Base-by-base conservation (phyloP, 2,888 invertebrate genomes). In the Drosophila birchii region DNA sequence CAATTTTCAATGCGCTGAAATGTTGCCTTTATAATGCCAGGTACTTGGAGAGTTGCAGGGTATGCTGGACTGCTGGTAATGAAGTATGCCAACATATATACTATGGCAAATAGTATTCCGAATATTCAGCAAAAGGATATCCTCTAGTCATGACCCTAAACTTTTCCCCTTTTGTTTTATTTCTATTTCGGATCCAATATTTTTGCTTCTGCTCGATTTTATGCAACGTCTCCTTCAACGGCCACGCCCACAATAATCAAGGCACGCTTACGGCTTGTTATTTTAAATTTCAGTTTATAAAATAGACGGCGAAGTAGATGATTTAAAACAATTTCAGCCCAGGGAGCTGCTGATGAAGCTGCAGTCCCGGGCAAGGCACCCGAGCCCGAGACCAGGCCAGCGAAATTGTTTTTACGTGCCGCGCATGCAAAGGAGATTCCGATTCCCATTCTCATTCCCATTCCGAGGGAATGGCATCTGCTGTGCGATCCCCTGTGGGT, bases 351-450 rank as follows among this genome's bases (percentile, higher is more conserved):
- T 57, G 56, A 47, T 44, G 38, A 49, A 47, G 61, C 64, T 61
- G 47, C 61, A 47, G 44, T 57, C 60, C 63, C 56, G 53, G 43
- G 55, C n/a, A n/a, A n/a, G n/a, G n/a, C n/a, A n/a, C 55, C 41
- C 18, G 8, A 8, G 56, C 32, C 38, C 57, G 41, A 43, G 61
- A 34, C 39, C 55, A 39, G 57, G 51, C 63, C 71, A 75, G 73
- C 77, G 61, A 80, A 80, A 80, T 80, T 80, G 80, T 81, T 77
- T 75, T 75, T 81, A 80, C 81, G 80, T 80, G 80, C 77, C 79
- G 58, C 58, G 79, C 55, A 80, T 80, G 74, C 64, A 78, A 66
- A 44, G 12, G 16, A 47, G 38, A 12, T 60, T 43, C 38, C 32
- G 20, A 39, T 44, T 32, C 51, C 34, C 8, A 16, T 16, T 45